Evolutionary conservation across 2,888 invertebrate genomes (phyloP), one percentile per base, ranked within the genome.

Genomic region (Hemaris fuciformis): DNA sequence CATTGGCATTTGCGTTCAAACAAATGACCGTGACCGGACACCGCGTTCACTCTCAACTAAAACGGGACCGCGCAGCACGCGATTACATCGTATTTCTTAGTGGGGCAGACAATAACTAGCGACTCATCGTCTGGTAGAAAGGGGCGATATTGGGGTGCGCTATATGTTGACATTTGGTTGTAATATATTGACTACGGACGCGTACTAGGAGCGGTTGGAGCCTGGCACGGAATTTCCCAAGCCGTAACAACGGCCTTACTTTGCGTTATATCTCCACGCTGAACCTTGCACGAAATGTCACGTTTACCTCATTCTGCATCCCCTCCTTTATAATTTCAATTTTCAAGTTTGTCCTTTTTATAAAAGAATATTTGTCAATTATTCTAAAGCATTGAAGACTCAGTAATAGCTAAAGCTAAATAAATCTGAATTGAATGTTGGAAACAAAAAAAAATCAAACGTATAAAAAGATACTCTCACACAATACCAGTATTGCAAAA

Each of bases 161-260:
- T 68, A 69, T 67, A 70, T 72, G 73, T 79, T 77, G 80, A 75
- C 73, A 75, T 77, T 76, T 69, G 70, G 64, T 67, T 69, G 62
- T 61, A 65, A 70, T 71, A 76, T 85, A 88, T 86, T 84, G 84
- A 88, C 80, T 83, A 80, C 71, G 71, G 69, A 72, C 68, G 70
- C 70, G 75, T 77, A 76, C 72, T 74, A 73, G 83, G 84, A 85
- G 83, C 76, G 73, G 75, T 62, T 82, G 86, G 90, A 84, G 88
- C 85, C 91, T 87, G 91, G 91, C 79, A 86, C 88, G 79, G 84
- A 80, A 69, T 77, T 84, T 75, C 74, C 82, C 81, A 70, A 76
- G 80, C 78, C 74, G 81, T 74, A 74, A 75, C 75, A 84, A 80
- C 73, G 79, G 73, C 70, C 79, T 75, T 73, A 70, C 77, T 77